These are phyloP conservation scores for Cinara cedri DNA, from an alignment of 2,888 invertebrate species.

Conservation along the genomic window DNA sequence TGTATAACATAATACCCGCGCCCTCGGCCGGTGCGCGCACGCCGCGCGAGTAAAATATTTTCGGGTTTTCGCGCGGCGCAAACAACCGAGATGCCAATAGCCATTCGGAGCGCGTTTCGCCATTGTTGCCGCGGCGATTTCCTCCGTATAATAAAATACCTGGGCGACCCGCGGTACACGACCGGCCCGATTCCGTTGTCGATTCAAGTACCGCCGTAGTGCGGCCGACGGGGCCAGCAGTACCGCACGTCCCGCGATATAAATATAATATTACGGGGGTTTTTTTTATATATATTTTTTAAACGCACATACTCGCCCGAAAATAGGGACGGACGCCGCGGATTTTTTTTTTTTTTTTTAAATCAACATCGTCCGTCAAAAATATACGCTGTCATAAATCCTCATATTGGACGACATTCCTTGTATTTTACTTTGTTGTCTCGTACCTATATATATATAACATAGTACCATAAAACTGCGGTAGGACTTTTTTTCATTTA, in stretches of 20 bases:
- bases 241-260: too few species aligned
- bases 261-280: too few species aligned
- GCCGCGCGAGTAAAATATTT: constrained; percentile 1
- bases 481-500: background rate
- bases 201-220: constrained; percentile 27
- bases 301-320: background rate
- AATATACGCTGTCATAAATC: constrained; percentile 5
- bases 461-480: background rate
- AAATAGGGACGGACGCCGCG: constrained; percentile 8
- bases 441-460: background rate
- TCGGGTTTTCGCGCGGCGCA: background rate
- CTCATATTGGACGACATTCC: constrained; percentile 19
- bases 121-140: constrained; percentile 34
- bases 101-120: background rate
- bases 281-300: too few species aligned
- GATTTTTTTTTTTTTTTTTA: too few species aligned
- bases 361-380: constrained; percentile 31
- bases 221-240: too few species aligned
- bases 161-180: background rate
- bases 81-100: too few species aligned
- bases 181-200: background rate
- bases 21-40: too few species aligned
- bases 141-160: constrained; percentile 25
- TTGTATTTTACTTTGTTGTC: background rate
- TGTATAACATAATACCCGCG: too few species aligned